Evolutionary conservation across 2,113 vertebrate species (phyloP).

Genomic region (Pampusana beccarii): DNA sequence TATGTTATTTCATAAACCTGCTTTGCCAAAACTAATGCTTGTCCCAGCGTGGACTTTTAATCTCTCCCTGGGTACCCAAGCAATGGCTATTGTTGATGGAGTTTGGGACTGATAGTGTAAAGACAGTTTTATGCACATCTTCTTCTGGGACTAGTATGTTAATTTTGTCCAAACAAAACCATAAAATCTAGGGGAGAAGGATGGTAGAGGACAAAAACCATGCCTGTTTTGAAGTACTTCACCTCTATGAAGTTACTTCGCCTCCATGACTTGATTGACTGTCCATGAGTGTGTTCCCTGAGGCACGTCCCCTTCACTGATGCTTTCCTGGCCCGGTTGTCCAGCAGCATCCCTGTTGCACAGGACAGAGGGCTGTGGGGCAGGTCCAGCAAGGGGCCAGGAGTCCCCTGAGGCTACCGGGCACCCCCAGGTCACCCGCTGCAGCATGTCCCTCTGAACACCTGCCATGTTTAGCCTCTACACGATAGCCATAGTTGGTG

Average conservation of each 20-base stretch:
- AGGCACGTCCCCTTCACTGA: fast-evolving
- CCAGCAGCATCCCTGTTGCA: fast-evolving
- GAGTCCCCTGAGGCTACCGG: neutral
- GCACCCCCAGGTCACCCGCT: neutral
- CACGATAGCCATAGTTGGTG: neutral
- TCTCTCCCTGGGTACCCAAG: neutral
- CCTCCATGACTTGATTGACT: neutral
- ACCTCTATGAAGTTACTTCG: no score
- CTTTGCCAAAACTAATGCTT: neutral
- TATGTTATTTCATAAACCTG: no score
- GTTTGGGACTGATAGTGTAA: neutral
- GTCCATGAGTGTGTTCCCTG: fast-evolving
- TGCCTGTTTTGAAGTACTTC: neutral
- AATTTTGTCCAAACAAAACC: neutral
- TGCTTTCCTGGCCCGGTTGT: neutral
- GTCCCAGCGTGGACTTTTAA: neutral
- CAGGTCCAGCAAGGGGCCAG: neutral
- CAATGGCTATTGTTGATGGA: fast-evolving
- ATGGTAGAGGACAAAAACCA: neutral
- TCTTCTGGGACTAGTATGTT: neutral
- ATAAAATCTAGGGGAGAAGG: neutral
- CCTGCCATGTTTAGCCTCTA: neutral
- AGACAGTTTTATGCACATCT: fast-evolving
- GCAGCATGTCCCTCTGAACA: fast-evolving
- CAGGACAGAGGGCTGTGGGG: neutral